Evolutionary conservation across 35 echinoderm and acorn worm species (phyloP).

Genomic region (Strongylocentrotus purpuratus): DNA sequence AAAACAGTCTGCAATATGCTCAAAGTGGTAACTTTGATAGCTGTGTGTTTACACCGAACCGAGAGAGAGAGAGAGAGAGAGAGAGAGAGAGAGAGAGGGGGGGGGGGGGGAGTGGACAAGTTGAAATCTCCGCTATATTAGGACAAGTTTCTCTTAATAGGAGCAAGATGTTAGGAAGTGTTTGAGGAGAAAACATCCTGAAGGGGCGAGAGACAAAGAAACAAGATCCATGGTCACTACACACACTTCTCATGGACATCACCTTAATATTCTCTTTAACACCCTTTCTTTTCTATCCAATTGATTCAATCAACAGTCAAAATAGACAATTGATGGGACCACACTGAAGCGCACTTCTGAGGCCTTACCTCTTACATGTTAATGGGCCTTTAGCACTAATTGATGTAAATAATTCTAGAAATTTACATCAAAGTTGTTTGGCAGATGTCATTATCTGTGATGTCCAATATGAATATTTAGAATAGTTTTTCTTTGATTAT

Average conservation of each 20-base stretch:
- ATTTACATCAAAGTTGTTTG: too few relatives aligned
- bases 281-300: neutral
- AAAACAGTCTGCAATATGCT: neutral
- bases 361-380: neutral
- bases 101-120: neutral
- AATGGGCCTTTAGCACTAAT: neutral
- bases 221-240: neutral
- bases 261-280: neutral
- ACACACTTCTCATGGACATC: constrained; percentile 4
- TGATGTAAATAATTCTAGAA: too few relatives aligned
- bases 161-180: constrained; percentile 19
- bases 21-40: constrained; percentile 30
- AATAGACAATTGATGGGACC: constrained; percentile 7
- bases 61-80: neutral
- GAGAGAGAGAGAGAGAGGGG: too few relatives aligned
- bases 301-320: neutral
- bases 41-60: neutral
- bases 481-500: neutral
- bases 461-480: neutral
- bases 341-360: neutral
- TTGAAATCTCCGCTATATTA: neutral
- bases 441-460: neutral
- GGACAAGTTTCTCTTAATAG: constrained; percentile 13
- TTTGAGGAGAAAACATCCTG: constrained; percentile 13
- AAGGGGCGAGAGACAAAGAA: neutral